Evolutionary conservation across 2,797 vertebrate genomes (phyloP), one percentile per base, ranked within the genome.

Genomic region (Loris lydekkerianus): DNA sequence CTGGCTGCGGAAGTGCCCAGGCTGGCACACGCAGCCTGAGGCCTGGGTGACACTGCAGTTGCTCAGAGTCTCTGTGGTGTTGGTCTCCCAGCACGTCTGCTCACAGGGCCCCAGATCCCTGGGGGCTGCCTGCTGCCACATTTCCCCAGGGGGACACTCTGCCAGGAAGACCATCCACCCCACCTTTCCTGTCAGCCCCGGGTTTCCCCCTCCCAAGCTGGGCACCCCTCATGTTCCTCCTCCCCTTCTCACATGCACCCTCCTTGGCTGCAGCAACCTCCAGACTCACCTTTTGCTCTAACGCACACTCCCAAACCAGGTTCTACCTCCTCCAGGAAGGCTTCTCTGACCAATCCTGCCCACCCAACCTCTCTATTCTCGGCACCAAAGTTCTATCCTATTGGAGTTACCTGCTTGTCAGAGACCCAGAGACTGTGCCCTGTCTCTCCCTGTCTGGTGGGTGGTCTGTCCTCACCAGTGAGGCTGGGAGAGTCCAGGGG

Each of bases 81-180:
- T 99, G 77, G 98, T 97, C 77, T 99, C 98, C 77, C 0, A 80
- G 96, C 99, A 99, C 21, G 98, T 99, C 90, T 97, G 98, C 93
- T 99, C 99, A 0, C 99, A 99, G 96, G 37, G 20, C 0, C 96
- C 95, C 0, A 18, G 95, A 0, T 37, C 94, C 10, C 94, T 96
- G 0, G 96, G 83, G 14, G 4, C 14, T 1, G 93, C 97, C 91
- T 98, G 98, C 93, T 97, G 98, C 99, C 99, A 99, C n/a, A 37
- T 98, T 98, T 99, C 99, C 3, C 99, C 98, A 0, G 56, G 95
- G 0, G 99, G 98, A 93, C 99, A 99, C 6, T 53, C 99, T 99
- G 97, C 10, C 0, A 29, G 76, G 61, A 95, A 95, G 89, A 96
- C n/a, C 40, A n/a, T 37, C 43, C 15, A 5, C 7, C 58, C 21